Evolutionary conservation across 1,140 invertebrate species (phyloP).

Genomic region (Pinna nobilis): DNA sequence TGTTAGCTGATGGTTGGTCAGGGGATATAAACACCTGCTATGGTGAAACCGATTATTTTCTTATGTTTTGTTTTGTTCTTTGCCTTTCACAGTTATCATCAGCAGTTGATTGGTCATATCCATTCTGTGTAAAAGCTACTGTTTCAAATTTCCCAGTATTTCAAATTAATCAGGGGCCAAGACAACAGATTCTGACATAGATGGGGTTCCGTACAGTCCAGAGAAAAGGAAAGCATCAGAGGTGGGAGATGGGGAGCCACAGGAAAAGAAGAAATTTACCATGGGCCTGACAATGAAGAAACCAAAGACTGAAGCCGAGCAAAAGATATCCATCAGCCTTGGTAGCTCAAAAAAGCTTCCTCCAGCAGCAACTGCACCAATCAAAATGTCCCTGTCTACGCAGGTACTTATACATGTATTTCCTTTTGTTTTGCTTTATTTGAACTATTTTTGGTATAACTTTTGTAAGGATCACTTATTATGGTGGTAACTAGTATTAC

Average conservation of each 20-base stretch:
- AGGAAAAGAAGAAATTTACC: constrained; percentile 42
- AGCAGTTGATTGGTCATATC: too few species aligned
- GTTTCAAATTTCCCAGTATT: constrained; percentile 56
- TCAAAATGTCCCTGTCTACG: constrained; percentile 44
- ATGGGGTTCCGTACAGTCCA: constrained; percentile 7
- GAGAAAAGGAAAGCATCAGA: constrained; percentile 42
- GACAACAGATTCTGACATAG: neutral
- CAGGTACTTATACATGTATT: constrained; percentile 23
- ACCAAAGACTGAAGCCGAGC: neutral
- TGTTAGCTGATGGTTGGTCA: too few species aligned
- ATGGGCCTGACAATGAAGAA: constrained; percentile 23
- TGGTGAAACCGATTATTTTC: too few species aligned
- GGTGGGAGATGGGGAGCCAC: constrained; percentile 23
- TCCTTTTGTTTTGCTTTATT: neutral
- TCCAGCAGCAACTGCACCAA: constrained; percentile 18
- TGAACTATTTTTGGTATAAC: neutral
- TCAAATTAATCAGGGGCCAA: constrained; percentile 44
- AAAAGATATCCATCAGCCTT: too few species aligned
- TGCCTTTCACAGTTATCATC: too few species aligned
- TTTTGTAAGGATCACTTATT: neutral
- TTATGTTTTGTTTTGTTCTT: too few species aligned
- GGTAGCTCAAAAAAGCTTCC: too few species aligned
- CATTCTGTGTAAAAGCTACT: too few species aligned
- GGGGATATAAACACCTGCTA: too few species aligned
- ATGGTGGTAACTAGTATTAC: neutral